These are phyloP conservation scores for Galerucella nymphaeae DNA, from an alignment of 2,888 invertebrate species.

Conservation along the genomic window DNA sequence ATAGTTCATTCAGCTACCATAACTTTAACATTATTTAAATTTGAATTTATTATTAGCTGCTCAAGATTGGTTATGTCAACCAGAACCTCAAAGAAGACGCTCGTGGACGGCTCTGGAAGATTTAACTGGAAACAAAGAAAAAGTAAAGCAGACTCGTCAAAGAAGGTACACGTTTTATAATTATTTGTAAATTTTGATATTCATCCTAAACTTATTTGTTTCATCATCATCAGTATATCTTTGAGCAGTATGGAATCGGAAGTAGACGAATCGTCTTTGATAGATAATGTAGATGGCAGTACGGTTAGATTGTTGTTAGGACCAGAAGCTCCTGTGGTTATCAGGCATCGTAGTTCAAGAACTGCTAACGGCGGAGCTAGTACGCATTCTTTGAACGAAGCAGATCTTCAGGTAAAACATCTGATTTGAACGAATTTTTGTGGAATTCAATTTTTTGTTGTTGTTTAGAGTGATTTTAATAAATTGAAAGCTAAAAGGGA, in stretches of 20 bases:
- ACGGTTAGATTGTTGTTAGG: slow-evolving; percentile 67
- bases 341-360: slow-evolving; percentile 63
- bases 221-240: slow-evolving; percentile 70
- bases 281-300: slow-evolving; percentile 68
- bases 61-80: slow-evolving; percentile 64
- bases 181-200: slow-evolving; percentile 5
- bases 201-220: background rate
- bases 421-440: no score
- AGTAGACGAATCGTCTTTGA: slow-evolving; percentile 74
- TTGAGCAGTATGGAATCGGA: slow-evolving; percentile 88
- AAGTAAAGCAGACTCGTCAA: slow-evolving; percentile 67
- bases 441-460: slow-evolving; percentile 27
- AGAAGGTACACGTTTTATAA: slow-evolving; percentile 64
- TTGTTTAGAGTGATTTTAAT: slow-evolving; percentile 78
- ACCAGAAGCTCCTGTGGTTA: slow-evolving; percentile 65
- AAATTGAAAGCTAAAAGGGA: slow-evolving; percentile 74
- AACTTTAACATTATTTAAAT: background rate
- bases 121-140: slow-evolving; percentile 69
- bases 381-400: slow-evolving; percentile 89
- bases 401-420: slow-evolving; percentile 78
- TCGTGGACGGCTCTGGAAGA: slow-evolving; percentile 92
- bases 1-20: no score
- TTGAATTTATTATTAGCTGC: slow-evolving; percentile 51
- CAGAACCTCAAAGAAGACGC: slow-evolving; percentile 72
- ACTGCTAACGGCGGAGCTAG: slow-evolving; percentile 69